Evolutionary conservation across 2,888 invertebrate genomes (phyloP).

Genomic region (Agrypnus murinus): DNA sequence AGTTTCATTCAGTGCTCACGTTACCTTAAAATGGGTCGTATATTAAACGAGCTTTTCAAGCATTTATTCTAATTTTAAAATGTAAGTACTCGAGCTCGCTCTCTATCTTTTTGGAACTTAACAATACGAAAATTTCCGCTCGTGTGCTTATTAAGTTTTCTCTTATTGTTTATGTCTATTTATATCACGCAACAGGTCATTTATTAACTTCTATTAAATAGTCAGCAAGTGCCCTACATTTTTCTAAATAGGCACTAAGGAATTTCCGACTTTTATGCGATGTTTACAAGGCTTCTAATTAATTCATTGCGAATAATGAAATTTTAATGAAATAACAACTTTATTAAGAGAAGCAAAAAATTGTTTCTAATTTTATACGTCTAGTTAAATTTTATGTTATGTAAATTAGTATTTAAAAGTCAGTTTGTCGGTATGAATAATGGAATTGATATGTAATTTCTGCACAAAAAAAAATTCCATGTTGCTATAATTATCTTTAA

Average conservation of each 20-base stretch:
- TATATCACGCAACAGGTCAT: background rate
- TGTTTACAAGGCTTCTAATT: background rate
- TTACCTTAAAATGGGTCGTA: slow-evolving; percentile 14
- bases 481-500: too few species aligned
- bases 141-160: slow-evolving; percentile 1
- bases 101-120: background rate
- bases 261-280: background rate
- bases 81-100: background rate
- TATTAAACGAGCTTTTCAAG: slow-evolving; percentile 12
- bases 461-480: too few species aligned
- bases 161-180: background rate
- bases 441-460: too few species aligned
- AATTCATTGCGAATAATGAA: too few species aligned
- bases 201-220: background rate
- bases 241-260: background rate
- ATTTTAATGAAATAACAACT: too few species aligned
- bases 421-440: too few species aligned
- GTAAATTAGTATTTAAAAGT: too few species aligned
- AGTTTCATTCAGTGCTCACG: slow-evolving; percentile 6
- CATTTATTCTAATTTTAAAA: slow-evolving; percentile 17
- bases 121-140: slow-evolving; percentile 5
- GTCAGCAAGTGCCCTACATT: too few species aligned
- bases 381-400: too few species aligned
- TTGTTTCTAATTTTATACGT: too few species aligned
- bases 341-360: too few species aligned